Evolutionary conservation across 2,113 vertebrate species (phyloP).

Genomic region (Todiramphus chloris): DNA sequence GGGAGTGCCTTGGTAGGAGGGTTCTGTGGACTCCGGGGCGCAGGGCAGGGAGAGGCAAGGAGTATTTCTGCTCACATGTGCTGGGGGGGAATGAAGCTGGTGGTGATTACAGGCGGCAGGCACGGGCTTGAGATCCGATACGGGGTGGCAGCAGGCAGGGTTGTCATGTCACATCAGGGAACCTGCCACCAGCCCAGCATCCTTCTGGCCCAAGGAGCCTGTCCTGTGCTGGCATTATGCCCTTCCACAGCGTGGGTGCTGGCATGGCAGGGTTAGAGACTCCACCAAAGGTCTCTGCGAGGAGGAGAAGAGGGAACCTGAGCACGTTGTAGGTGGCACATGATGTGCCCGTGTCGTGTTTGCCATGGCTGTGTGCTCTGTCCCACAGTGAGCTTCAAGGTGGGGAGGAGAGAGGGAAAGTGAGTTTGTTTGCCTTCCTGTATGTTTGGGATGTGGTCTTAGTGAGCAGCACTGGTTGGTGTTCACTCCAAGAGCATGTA

Average conservation of each 20-base stretch:
- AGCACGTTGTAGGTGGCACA: not conserved
- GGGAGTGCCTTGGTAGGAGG: not conserved
- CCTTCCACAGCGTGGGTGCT: fast-evolving
- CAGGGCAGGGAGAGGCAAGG: not conserved
- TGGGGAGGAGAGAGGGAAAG: not conserved
- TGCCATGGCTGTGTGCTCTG: not conserved
- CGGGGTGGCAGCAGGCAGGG: not conserved
- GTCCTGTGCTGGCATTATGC: not conserved
- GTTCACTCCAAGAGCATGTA: not conserved
- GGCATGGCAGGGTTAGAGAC: not conserved
- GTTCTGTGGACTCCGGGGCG: fast-evolving
- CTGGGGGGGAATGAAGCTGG: not conserved
- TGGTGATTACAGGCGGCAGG: fast-evolving
- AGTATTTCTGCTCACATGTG: not conserved
- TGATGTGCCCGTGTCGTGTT: fast-evolving
- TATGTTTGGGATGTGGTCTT: not conserved
- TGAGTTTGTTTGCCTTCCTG: not conserved
- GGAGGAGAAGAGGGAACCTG: not conserved
- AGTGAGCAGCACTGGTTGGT: not conserved
- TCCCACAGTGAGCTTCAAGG: not conserved
- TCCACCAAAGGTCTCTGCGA: not conserved
- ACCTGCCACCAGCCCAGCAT: not conserved
- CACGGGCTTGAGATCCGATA: not conserved
- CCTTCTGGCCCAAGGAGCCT: not conserved
- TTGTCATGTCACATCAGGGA: not conserved